phyloP scores from a whole-genome alignment of 2,113 vertebrate species.

The Chionis minor region DNA sequence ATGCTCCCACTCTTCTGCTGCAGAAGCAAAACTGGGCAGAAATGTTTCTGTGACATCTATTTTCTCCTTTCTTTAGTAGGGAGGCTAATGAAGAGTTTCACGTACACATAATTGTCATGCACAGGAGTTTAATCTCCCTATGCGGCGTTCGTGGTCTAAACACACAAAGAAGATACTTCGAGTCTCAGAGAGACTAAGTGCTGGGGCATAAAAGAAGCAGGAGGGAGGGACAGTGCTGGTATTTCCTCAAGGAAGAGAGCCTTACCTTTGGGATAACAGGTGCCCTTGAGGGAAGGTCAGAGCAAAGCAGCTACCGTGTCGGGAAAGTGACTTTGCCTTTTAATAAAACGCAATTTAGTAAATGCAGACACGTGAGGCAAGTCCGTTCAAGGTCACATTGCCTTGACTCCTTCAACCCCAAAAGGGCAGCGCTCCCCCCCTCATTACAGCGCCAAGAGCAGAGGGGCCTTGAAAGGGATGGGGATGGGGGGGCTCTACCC shows the following conservation, averaged over 20 bases:
- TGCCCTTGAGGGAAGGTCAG: background rate
- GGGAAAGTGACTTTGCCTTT: background rate
- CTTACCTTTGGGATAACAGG: background rate
- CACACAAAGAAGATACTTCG: background rate
- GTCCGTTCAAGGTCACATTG: background rate
- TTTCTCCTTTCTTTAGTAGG: background rate
- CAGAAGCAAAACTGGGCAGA: slow-evolving; percentile 23
- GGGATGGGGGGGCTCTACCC: background rate
- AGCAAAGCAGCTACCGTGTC: background rate
- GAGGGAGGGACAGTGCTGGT: background rate
- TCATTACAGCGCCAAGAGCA: background rate
- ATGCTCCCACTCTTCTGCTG: slow-evolving; percentile 1
- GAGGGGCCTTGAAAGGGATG: background rate
- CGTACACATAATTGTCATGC: slow-evolving; percentile 13
- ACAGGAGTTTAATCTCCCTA: background rate
- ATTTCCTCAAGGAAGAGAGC: background rate
- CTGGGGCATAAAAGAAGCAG: background rate
- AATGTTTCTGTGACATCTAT: background rate
- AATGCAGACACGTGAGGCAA: background rate
- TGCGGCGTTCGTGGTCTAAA: background rate
- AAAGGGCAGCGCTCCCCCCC: accelerated
- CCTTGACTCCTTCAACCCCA: background rate
- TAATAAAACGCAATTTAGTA: background rate
- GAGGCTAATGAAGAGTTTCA: slow-evolving; percentile 51
- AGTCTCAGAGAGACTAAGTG: background rate